Conservation (phyloP, 2,797 vertebrate species). For the Peromyscus eremicus region DNA sequence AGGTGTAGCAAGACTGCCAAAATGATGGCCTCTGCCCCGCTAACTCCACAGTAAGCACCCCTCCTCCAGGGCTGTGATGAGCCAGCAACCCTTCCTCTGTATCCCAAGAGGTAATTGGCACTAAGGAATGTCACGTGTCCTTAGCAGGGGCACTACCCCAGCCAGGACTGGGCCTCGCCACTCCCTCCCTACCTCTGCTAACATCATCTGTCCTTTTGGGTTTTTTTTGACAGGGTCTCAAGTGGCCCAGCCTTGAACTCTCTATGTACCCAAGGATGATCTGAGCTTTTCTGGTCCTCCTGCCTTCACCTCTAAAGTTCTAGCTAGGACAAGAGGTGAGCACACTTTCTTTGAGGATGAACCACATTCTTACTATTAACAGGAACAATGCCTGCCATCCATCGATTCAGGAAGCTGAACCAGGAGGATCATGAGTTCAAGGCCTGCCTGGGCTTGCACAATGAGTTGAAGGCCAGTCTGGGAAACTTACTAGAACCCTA, state of each 20-base stretch:
- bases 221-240: not conserved
- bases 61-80: not conserved
- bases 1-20: not conserved
- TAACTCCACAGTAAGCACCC: not conserved
- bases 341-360: accelerated
- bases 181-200: not conserved
- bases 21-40: too few relatives aligned
- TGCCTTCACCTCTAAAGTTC: not conserved
- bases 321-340: not conserved
- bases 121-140: not conserved
- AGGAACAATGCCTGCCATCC: not conserved
- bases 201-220: not conserved
- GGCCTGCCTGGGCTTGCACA: not conserved
- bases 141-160: not conserved
- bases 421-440: not conserved
- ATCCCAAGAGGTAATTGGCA: not conserved
- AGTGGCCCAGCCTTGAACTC: not conserved
- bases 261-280: not conserved
- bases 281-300: not conserved
- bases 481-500: not conserved
- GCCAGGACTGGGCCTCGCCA: not conserved
- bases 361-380: not conserved
- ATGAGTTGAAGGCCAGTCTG: not conserved
- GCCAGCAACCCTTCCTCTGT: not conserved
- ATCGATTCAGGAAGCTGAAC: not conserved